Base-by-base conservation (phyloP, 1,140 invertebrate species). In the Drosophila kepulauana region DNA sequence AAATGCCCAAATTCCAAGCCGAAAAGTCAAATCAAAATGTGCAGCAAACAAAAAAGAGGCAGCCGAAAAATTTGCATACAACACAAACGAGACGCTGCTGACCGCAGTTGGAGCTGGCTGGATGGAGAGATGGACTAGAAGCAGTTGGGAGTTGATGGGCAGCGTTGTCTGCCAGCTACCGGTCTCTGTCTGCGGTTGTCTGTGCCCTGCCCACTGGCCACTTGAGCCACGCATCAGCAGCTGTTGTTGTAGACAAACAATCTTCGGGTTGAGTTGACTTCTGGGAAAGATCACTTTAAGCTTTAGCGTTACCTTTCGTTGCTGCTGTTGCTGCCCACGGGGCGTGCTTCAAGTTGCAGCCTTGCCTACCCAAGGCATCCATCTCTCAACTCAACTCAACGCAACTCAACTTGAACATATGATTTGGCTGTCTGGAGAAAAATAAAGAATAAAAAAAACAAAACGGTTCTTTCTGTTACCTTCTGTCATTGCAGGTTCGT, bases 401-500 rank as follows among this genome's bases (percentile, higher is more conserved):
- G 20, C 20, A 25, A 25, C 20, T 33, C 41, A 46, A 73, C 74
- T 81, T 81, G 67, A 88, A 89, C 85, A 89, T 89, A 89, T 89
- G 85, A 89, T 89, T 89, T 89, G 54, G 33, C 78, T 85, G 85
- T 88, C 78, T 67, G 10, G 10, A 10, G 7, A 38, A 38, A 38
- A 10, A 38, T 10, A 38, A 38, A 33, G 5, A 8, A 38, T 38
- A 38, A 38, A 38, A 38, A 33, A 38, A 8, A 20, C 16, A 41
- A 62, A 64, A 49, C 80, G 81, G 64, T 82, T 64, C 69, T 43
- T 79, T 79, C 73, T 65, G 66, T 80, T 82, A 71, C 70, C 73
- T 76, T 69, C 77, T 91, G 73, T 79, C 81, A 77, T 81, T 92
- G 66, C 85, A 95, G 94, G 96, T 97, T 57, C 95, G 98, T 66